Conservation (phyloP, 1,140 invertebrate genomes). For the Adelges cooleyi region DNA sequence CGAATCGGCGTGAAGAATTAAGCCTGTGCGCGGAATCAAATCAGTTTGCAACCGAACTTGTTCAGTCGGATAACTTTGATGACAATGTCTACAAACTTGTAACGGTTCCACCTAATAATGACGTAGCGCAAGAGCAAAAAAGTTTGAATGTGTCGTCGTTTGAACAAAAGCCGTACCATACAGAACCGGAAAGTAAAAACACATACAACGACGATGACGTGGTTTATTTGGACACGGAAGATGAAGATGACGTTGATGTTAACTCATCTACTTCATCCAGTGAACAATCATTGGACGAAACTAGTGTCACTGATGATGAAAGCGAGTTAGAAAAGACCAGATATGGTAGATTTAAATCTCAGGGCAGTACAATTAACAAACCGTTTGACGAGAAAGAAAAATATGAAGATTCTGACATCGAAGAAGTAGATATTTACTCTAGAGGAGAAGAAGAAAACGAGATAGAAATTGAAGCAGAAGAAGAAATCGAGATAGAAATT, state of each 20-base stretch:
- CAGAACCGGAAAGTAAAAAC: too few relatives aligned
- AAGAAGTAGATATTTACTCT: neutral
- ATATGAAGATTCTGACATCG: neutral
- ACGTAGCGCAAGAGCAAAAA: too few relatives aligned
- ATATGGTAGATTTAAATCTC: conserved; percentile 23
- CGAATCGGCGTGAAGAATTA: too few relatives aligned
- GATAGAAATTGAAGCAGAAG: neutral
- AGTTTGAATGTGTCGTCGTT: too few relatives aligned
- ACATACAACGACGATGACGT: neutral
- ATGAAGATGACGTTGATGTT: neutral
- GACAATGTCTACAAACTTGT: too few relatives aligned
- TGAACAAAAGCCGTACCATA: too few relatives aligned
- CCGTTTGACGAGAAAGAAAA: neutral
- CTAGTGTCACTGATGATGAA: neutral
- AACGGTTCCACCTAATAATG: too few relatives aligned
- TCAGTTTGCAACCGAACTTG: too few relatives aligned
- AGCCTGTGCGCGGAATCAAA: too few relatives aligned
- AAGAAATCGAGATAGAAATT: neutral
- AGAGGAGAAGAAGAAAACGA: neutral
- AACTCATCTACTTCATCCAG: neutral
- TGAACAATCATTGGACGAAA: neutral
- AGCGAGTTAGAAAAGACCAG: conserved; percentile 12
- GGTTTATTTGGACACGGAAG: neutral
- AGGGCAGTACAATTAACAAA: neutral
- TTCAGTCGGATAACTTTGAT: too few relatives aligned